Base-by-base conservation (phyloP, 2,797 vertebrate genomes). In the Anguilla megastoma region DNA sequence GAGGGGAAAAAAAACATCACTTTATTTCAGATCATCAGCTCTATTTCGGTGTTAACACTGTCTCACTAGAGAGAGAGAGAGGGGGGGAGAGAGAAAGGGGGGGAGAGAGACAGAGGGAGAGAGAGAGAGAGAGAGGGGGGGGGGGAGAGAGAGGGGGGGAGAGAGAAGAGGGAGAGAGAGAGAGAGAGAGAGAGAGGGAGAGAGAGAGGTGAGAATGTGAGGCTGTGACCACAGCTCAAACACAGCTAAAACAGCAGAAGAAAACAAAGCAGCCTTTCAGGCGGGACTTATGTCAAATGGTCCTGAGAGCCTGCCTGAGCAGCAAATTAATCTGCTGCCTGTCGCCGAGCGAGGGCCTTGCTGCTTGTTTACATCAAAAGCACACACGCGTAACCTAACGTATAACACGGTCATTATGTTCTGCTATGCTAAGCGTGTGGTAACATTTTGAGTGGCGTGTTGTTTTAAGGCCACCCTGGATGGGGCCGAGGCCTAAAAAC, bases 211-310 rank as follows among this genome's bases (percentile, higher is more conserved):
- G 48, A 27, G 45, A n/a, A 24, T 84, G 36, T 82, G 12, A 10
- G 45, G 27, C 18, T 52, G 54, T n/a, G 2, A 84, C 54, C 16
- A n/a, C 41, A 30, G 48, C 79, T 90, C 89, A 0, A 0, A 69
- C 52, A 12, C 84, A 90, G 89, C 89, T 89, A 85, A 50, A n/a
- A 36, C 36, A 69, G 18, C 2, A 48, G 56, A 16, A n/a, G 24
- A 85, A 60, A 74, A 74, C 30, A 14, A 33, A 18, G 30, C 18
- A 4, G 30, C 18, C 41, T 82, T 50, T 82, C 79, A 48, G 79
- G 12, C 45, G n/a, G 14, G 74, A 41, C 74, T 79, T 14, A 4
- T 21, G 33, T 36, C 33, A 41, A n/a, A 82, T 0, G 1, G 18
- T 10, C 45, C 79, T 45, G 76, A 80, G 48, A 45, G 36, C 76